These are phyloP conservation scores for Mus caroli DNA, from an alignment of 2,797 vertebrate species.

Conservation along the genomic window DNA sequence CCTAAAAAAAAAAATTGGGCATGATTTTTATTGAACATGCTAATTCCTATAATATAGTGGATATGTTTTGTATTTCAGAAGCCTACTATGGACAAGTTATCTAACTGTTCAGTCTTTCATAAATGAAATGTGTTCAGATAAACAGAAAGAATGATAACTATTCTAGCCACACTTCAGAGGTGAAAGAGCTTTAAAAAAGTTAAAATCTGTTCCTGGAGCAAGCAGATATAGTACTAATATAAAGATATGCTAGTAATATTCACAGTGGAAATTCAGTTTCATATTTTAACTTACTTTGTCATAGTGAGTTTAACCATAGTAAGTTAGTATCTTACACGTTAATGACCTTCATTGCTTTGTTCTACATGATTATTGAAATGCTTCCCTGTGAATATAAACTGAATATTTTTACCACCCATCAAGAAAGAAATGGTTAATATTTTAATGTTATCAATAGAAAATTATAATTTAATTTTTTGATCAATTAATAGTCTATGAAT, in stretches of 20 bases:
- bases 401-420: not conserved
- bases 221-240: not conserved
- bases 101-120: not conserved
- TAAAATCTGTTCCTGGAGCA: not conserved
- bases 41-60: not conserved
- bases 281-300: constrained; percentile 43
- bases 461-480: not conserved
- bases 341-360: not conserved
- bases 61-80: not conserved
- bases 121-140: not conserved
- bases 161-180: not conserved
- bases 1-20: not conserved
- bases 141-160: not conserved
- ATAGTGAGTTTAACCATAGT: constrained; percentile 33
- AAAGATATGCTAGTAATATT: not conserved
- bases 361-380: not conserved
- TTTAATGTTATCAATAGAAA: not conserved
- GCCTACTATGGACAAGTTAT: not conserved
- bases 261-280: not conserved
- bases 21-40: not conserved
- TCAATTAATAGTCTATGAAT: not conserved
- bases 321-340: not conserved
- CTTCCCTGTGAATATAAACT: constrained; percentile 41
- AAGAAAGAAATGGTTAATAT: not conserved
- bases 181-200: not conserved